Evolutionary conservation across 1,140 invertebrate genomes (phyloP).

Genomic region (Ericerus pela): DNA sequence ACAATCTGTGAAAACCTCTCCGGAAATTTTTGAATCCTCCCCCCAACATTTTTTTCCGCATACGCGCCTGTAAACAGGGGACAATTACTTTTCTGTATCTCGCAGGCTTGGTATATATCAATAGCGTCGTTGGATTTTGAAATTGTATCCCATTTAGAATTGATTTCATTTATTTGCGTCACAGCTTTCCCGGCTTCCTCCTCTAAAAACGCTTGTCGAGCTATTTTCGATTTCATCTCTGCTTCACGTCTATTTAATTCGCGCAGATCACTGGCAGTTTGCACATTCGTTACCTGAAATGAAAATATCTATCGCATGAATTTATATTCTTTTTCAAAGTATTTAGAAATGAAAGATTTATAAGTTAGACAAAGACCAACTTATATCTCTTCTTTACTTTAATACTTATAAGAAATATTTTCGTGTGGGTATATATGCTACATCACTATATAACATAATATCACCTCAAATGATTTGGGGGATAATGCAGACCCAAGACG

Average conservation of each 20-base stretch:
- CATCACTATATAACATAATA: too few species aligned
- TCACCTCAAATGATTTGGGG: too few species aligned
- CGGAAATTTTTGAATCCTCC: not conserved
- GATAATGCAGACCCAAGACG: too few species aligned
- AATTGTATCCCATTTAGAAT: not conserved
- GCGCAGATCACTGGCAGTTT: not conserved
- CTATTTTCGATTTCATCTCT: not conserved
- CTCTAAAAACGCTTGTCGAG: not conserved
- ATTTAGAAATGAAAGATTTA: too few species aligned
- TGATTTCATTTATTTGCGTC: not conserved
- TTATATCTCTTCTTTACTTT: too few species aligned
- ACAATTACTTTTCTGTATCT: not conserved
- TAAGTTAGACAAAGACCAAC: too few species aligned
- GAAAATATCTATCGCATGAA: too few species aligned
- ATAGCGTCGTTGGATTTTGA: not conserved
- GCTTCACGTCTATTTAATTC: not conserved
- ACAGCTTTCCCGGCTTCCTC: not conserved
- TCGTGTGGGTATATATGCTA: too few species aligned
- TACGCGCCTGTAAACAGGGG: not conserved
- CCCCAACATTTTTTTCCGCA: not conserved
- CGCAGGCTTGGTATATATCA: not conserved
- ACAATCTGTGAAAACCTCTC: not conserved
- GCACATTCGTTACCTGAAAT: not conserved
- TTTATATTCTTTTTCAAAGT: too few species aligned
- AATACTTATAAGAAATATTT: too few species aligned